These are phyloP conservation scores for Cinara cedri DNA, from an alignment of 2,888 invertebrate species.

Conservation along the genomic window DNA sequence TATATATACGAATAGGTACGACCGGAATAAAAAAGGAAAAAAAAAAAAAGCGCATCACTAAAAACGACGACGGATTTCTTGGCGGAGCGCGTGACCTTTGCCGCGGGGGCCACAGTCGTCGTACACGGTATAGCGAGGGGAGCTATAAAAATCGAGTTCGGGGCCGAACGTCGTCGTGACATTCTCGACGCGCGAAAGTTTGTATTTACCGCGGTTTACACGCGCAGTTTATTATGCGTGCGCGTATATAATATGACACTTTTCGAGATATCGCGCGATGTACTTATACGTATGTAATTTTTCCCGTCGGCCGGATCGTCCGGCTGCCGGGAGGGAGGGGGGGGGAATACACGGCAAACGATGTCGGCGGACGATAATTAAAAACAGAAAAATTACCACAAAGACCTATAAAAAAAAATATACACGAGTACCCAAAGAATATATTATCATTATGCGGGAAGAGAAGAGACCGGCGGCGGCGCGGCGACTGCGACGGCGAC, in stretches of 20 bases:
- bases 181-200: conserved; percentile 19
- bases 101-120: neutral
- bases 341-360: neutral
- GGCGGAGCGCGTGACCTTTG: conserved; percentile 33
- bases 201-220: too few relatives aligned
- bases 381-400: neutral
- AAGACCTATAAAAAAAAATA: neutral
- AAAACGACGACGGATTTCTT: conserved; percentile 14
- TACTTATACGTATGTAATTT: too few relatives aligned
- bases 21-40: neutral
- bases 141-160: conserved; percentile 15
- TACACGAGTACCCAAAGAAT: too few relatives aligned
- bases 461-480: conserved; percentile 7
- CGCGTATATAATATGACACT: conserved; percentile 18
- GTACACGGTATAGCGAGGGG: neutral
- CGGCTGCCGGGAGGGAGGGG: neutral
- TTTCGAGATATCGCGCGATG: conserved; percentile 8
- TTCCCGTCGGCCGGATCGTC: neutral
- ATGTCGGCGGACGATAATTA: conserved; percentile 39
- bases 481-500: neutral
- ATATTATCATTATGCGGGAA: too few relatives aligned
- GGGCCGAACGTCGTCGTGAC: conserved; percentile 31
- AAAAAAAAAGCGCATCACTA: neutral
- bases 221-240: neutral
- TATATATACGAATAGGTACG: neutral